Percentiles rank a stretch among this genome's conserved stretches.
These are phyloP conservation scores for Aviceda subcristata DNA, from an alignment of 2,113 vertebrate genomes.

Conservation along the genomic window DNA sequence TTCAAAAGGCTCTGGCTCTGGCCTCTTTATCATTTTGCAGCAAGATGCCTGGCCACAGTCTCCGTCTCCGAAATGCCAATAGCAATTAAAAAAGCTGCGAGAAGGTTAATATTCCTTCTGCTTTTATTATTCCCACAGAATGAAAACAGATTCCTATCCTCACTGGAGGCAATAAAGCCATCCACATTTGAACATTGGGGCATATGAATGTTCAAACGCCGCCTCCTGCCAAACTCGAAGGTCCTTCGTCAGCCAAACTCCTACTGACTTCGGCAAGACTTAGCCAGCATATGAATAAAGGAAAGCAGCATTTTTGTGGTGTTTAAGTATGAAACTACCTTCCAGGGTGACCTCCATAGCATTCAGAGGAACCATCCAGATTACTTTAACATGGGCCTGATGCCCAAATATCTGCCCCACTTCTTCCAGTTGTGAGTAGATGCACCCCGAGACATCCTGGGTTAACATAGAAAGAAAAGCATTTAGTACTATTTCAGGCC, in stretches of 20 bases:
- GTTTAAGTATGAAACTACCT: background rate
- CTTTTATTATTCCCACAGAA: background rate
- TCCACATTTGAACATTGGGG: background rate
- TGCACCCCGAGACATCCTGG: background rate
- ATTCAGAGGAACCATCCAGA: background rate
- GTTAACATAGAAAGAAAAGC: background rate
- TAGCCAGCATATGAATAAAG: background rate
- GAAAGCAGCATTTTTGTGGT: background rate
- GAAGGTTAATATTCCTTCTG: conserved; percentile 1
- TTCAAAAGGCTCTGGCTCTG: background rate
- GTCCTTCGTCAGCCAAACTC: background rate
- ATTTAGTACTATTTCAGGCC: background rate
- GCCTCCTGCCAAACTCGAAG: background rate
- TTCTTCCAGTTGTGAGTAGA: background rate
- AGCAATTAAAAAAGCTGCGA: background rate
- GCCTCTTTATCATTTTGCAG: background rate
- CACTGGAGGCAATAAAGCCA: background rate
- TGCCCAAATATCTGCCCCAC: accelerated
- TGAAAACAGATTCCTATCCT: background rate
- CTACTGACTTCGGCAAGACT: background rate
- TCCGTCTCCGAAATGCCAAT: background rate
- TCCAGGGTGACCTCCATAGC: accelerated
- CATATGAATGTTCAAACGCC: background rate
- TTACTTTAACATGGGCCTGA: accelerated
- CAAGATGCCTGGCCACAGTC: background rate